These are phyloP conservation scores for Plebejus anna DNA, from an alignment of 2,888 invertebrate species.

Conservation along the genomic window DNA sequence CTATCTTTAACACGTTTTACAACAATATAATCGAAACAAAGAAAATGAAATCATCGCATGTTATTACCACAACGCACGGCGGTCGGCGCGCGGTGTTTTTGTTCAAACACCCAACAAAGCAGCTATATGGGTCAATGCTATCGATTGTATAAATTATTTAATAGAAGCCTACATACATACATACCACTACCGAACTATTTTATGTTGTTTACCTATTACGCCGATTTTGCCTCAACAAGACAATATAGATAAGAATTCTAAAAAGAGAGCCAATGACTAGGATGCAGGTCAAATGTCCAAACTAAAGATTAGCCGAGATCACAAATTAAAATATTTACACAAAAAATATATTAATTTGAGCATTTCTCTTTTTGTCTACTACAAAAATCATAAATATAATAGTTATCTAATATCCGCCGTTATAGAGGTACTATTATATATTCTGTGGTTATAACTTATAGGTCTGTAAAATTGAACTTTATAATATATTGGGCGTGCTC, in stretches of 20 bases:
- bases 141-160: slow-evolving; percentile 23
- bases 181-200: background rate
- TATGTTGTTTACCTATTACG: background rate
- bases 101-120: slow-evolving; percentile 17
- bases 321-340: background rate
- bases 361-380: no score
- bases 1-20: background rate
- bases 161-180: slow-evolving; percentile 15
- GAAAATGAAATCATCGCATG: slow-evolving; percentile 17
- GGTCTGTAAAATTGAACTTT: no score
- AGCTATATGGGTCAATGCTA: slow-evolving; percentile 15
- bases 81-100: background rate
- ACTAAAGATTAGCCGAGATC: background rate
- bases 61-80: background rate
- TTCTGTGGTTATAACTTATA: no score
- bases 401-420: background rate
- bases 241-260: background rate
- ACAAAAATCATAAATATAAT: no score
- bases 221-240: background rate
- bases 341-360: background rate
- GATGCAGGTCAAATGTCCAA: background rate
- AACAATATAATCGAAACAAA: slow-evolving; percentile 22
- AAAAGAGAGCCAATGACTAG: background rate
- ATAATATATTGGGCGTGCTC: no score
- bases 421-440: no score